These are phyloP conservation scores for Dimorphilus gyrociliatus DNA, from an alignment of 2,888 invertebrate species.

Conservation along the genomic window DNA sequence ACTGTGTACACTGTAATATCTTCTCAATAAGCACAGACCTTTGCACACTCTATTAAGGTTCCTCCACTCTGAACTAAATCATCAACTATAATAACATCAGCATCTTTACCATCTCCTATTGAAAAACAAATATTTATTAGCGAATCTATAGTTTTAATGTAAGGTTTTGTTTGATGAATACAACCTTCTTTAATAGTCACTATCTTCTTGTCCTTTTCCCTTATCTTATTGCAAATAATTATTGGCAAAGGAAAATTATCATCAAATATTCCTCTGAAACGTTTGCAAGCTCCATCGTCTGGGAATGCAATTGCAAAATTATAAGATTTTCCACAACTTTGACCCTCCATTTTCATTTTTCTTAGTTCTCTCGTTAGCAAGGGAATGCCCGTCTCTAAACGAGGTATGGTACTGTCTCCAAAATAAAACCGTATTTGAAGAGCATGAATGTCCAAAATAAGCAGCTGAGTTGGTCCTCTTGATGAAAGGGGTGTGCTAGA, in stretches of 20 bases:
- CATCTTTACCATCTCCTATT: conserved; percentile 27
- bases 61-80: conserved; percentile 38
- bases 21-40: conserved; percentile 14
- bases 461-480: conserved; percentile 36
- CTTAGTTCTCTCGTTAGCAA: conserved; percentile 22
- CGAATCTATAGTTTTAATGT: background rate
- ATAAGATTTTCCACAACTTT: too few relatives aligned
- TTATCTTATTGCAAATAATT: conserved; percentile 31
- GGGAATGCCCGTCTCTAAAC: conserved; percentile 35
- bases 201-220: conserved; percentile 26
- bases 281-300: conserved; percentile 37
- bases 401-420: conserved; percentile 34
- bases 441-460: conserved; percentile 38
- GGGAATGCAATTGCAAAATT: conserved; percentile 36
- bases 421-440: conserved; percentile 39
- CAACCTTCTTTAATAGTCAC: conserved; percentile 37
- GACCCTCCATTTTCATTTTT: conserved; percentile 14
- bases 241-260: conserved; percentile 13
- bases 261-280: conserved; percentile 28
- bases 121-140: conserved; percentile 1
- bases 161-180: too few relatives aligned
- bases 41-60: conserved; percentile 35
- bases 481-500: conserved; percentile 34
- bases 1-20: background rate
- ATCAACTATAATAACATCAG: conserved; percentile 36